Evolutionary conservation across 2,888 invertebrate species (phyloP).

Genomic region (Xanthorhoe designata): DNA sequence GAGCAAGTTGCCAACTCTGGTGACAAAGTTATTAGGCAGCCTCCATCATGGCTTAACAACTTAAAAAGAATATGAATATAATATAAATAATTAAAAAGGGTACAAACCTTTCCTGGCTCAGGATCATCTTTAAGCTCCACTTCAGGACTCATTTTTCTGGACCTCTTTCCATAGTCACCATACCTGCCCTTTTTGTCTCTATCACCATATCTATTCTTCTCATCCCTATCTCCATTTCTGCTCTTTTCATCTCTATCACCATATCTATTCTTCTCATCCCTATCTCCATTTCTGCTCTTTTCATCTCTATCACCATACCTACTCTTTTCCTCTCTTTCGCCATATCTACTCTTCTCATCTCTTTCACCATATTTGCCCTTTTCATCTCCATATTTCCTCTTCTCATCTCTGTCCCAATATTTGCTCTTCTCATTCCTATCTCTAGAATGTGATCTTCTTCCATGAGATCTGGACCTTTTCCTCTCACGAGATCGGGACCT

Average conservation of each 20-base stretch:
- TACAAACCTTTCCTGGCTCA: conserved; percentile 88
- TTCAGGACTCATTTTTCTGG: conserved; percentile 77
- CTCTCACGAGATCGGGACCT: conserved; percentile 55
- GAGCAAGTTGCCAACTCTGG: no score
- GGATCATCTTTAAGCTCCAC: conserved; percentile 89
- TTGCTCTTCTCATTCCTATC: conserved; percentile 37
- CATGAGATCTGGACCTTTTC: conserved; percentile 54
- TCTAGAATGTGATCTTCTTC: conserved; percentile 51
- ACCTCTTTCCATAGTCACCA: conserved; percentile 61
- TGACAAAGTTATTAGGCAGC: no score
- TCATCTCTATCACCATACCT: conserved; percentile 48
- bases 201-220: conserved; percentile 51
- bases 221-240: conserved; percentile 50
- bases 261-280: conserved; percentile 53
- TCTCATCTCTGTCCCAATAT: conserved; percentile 49
- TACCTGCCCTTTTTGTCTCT: conserved; percentile 49
- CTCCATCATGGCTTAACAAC: no score
- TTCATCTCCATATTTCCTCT: conserved; percentile 58
- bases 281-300: conserved; percentile 53
- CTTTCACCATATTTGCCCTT: no score
- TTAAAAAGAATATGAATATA: no score
- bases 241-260: conserved; percentile 53
- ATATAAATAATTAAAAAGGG: background rate
- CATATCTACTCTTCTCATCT: conserved; percentile 48
- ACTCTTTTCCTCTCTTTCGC: conserved; percentile 32